A percentile compares a stretch with the other conserved stretches of the same genome.
phyloP scores from a whole-genome alignment of 1,140 invertebrate species.

The Drosophila orosa region DNA sequence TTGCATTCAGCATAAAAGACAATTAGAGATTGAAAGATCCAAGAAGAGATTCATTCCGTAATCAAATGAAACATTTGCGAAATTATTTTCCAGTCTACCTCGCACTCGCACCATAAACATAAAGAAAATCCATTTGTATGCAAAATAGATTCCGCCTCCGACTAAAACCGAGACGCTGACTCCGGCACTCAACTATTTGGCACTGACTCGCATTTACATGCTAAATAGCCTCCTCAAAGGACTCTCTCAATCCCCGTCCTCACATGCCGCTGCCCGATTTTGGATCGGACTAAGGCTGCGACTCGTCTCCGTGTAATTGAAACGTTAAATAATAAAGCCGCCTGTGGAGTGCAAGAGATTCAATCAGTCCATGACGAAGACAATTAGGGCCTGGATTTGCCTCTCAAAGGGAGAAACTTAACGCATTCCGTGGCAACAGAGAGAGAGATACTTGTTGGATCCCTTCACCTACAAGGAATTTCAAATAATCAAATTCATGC shows the following conservation, averaged over 20 bases:
- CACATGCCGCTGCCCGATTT: conserved; percentile 53
- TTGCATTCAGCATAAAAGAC: conserved; percentile 33
- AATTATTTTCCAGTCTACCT: conserved; percentile 72
- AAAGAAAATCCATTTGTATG: conserved; percentile 83
- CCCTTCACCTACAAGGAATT: conserved; percentile 52
- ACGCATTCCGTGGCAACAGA: not conserved
- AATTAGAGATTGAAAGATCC: conserved; percentile 56
- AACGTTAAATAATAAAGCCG: conserved; percentile 80
- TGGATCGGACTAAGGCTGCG: conserved; percentile 39
- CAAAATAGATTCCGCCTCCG: conserved; percentile 67
- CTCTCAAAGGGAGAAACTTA: conserved; percentile 44
- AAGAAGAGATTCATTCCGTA: conserved; percentile 58
- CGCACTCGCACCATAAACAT: conserved; percentile 60
- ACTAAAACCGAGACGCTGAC: conserved; percentile 26
- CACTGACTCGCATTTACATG: conserved; percentile 76
- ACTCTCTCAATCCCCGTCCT: conserved; percentile 36
- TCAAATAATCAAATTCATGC: conserved; percentile 73
- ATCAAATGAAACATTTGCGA: conserved; percentile 81
- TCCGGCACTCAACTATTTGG: conserved; percentile 68
- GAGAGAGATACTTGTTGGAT: too few species aligned
- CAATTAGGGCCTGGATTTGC: conserved; percentile 64
- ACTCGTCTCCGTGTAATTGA: conserved; percentile 66
- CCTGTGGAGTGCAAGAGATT: conserved; percentile 70
- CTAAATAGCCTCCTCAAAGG: conserved; percentile 70
- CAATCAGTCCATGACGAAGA: conserved; percentile 71